Base-by-base conservation (phyloP, 2,888 invertebrate species). In the Yponomeuta evonymella region DNA sequence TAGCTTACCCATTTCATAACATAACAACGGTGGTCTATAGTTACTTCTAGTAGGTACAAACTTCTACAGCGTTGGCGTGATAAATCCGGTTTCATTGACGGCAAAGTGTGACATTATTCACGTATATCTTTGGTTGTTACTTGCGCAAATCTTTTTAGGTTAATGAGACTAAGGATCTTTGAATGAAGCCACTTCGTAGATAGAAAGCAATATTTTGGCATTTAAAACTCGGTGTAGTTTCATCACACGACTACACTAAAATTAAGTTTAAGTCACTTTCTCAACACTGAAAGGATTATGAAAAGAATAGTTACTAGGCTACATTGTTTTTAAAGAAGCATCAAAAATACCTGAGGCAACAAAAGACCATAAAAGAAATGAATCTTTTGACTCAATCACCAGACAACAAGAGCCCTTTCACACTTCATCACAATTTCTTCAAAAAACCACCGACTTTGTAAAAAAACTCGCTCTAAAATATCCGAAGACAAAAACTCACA, bases 361-460 rank as follows among this genome's bases (percentile, higher is more conserved):
- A 48, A 48, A 48, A 43, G 48, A 30, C 36, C n/a, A 67, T 72
- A 78, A 77, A 83, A 58, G 51, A 82, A 83, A 85, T 82, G 77
- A 77, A 75, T 76, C 79, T 79, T 83, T 86, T 87, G 85, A 85
- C 86, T 87, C 85, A 88, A 89, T 87, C 86, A 79, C 73, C 75
- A 79, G 77, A 83, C 81, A 84, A 83, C 80, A 82, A 70, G 72
- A 71, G 81, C 83, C 89, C 86, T 89, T 90, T 92, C 87, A 91
- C 89, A 90, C 88, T 80, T 84, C 81, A 88, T 90, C 86, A 87
- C 87, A 83, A 86, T 82, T 81, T 86, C 82, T 81, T 58, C 51
- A 58, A 58, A 58, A 58, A 58, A 58, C 51, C 80, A 83, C 79
- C 82, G 76, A 75, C 74, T 76, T 58, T 65, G 5, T 23, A 23